These are phyloP conservation scores for Antheraea pernyi DNA, from an alignment of 1,140 invertebrate species.

Conservation along the genomic window DNA sequence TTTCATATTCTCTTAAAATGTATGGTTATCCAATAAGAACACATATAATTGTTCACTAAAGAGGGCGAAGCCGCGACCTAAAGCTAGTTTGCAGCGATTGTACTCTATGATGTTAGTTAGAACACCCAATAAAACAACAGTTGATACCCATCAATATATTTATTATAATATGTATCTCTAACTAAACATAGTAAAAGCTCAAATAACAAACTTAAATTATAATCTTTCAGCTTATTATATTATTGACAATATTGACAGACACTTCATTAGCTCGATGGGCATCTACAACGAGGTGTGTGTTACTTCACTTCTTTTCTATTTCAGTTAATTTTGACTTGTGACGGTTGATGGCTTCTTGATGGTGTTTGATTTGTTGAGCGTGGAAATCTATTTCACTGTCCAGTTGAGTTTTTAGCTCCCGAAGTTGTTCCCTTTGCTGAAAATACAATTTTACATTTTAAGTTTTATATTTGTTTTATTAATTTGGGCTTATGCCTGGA, in stretches of 20 bases:
- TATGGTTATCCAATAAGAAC: no score
- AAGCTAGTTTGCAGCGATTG: no score
- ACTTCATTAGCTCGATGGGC: not conserved
- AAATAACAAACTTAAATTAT: conserved; percentile 39
- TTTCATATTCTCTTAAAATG: no score
- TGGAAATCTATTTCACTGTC: conserved; percentile 92
- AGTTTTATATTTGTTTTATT: conserved; percentile 90
- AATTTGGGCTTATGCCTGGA: no score
- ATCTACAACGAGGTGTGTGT: not conserved
- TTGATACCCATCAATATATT: not conserved
- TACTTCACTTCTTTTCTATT: conserved; percentile 32
- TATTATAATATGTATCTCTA: conserved; percentile 18
- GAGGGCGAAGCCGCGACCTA: no score
- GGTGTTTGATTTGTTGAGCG: conserved; percentile 92
- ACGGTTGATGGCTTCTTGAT: conserved; percentile 91
- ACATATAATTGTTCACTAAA: no score
- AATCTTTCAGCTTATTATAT: not conserved
- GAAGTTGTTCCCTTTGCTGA: conserved; percentile 91
- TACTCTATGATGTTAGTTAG: not conserved
- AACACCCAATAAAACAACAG: not conserved
- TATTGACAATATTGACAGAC: not conserved
- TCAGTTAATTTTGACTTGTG: conserved; percentile 79
- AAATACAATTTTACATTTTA: conserved; percentile 42
- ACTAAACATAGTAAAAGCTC: conserved; percentile 69
- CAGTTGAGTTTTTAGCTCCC: conserved; percentile 86